A percentile compares a stretch with the other conserved stretches of the same genome.
These are phyloP conservation scores for Hymenochirus boettgeri DNA, from an alignment of 2,113 vertebrate species.

Conservation along the genomic window DNA sequence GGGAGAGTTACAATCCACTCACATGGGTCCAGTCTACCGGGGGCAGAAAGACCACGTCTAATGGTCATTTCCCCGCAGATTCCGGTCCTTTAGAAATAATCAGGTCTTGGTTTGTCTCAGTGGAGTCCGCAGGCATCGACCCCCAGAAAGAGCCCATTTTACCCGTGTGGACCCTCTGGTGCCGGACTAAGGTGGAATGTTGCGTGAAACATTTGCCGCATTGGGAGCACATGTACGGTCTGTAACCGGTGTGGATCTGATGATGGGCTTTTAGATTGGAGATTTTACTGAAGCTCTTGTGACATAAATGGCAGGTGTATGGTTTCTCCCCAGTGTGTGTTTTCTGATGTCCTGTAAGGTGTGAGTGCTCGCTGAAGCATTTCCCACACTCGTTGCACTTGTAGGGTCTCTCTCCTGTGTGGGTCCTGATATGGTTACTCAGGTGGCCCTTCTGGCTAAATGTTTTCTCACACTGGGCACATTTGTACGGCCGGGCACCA, in stretches of 20 bases:
- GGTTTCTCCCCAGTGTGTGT: constrained; percentile 29
- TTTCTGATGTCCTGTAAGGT: constrained; percentile 28
- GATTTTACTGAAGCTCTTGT: constrained; percentile 34
- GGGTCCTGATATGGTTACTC: constrained; percentile 30
- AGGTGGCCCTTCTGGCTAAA: constrained; percentile 37
- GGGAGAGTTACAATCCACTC: too few relatives aligned
- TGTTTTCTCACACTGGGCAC: constrained; percentile 19
- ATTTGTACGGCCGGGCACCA: constrained; percentile 16
- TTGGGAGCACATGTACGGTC: constrained; percentile 15
- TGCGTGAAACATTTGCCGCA: constrained; percentile 35
- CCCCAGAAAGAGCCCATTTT: constrained; percentile 29
- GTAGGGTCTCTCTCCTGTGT: constrained; percentile 28
- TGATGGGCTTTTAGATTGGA: constrained; percentile 36
- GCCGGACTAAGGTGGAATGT: constrained; percentile 28
- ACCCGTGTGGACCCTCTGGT: constrained; percentile 21
- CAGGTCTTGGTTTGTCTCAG: neutral
- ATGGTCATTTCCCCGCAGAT: too few relatives aligned
- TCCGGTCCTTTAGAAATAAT: too few relatives aligned
- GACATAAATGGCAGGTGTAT: constrained; percentile 24
- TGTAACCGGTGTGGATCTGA: constrained; percentile 34
- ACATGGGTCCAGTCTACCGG: too few relatives aligned
- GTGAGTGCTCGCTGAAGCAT: constrained; percentile 33
- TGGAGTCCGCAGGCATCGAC: constrained; percentile 6
- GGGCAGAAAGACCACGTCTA: too few relatives aligned
- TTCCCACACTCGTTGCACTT: constrained; percentile 27